Percentiles rank a stretch among this genome's conserved stretches.
Conservation (phyloP, 2,113 vertebrate genomes). For the Danionella cerebrum region DNA sequence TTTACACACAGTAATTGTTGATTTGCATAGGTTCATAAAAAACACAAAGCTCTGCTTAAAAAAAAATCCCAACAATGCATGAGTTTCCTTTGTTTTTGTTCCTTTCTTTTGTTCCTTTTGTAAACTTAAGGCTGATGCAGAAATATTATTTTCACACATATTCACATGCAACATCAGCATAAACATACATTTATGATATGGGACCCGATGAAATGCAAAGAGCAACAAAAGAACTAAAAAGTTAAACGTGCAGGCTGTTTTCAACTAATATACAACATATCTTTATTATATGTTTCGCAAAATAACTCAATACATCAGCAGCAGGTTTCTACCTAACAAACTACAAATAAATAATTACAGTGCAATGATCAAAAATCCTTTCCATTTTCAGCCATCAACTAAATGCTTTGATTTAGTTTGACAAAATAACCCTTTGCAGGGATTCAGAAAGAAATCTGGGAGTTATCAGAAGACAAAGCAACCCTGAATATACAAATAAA, state of each 20-base stretch:
- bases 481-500: neutral
- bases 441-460: neutral
- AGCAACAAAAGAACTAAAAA: no score
- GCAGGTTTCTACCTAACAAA: neutral
- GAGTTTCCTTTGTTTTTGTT: neutral
- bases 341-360: neutral
- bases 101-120: no score
- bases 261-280: no score
- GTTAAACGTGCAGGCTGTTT: no score
- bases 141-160: no score
- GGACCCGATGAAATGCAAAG: no score
- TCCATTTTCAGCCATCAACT: neutral
- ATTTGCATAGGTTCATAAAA: constrained; percentile 22
- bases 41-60: neutral
- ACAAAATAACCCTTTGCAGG: neutral
- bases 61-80: neutral
- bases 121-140: neutral
- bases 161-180: no score
- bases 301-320: neutral
- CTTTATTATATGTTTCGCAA: no score
- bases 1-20: neutral
- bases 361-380: neutral
- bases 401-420: no score
- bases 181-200: neutral
- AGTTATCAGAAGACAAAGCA: neutral